Evolutionary conservation across 2,888 invertebrate species (phyloP).

Genomic region (Temnothorax unifasciatus): DNA sequence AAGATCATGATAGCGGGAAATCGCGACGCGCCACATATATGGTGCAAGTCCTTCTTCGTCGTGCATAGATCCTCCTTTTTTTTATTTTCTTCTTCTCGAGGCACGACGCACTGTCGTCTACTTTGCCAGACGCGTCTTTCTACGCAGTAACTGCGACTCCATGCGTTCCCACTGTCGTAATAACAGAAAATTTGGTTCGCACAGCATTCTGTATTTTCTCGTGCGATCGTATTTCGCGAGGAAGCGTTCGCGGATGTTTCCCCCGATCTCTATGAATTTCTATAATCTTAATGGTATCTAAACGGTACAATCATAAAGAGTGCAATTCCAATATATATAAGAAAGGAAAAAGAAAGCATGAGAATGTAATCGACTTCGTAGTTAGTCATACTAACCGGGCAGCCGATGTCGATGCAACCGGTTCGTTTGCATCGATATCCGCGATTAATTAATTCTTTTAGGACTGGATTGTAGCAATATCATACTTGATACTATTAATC

Average conservation of each 20-base stretch:
- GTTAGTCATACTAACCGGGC: neutral
- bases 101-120: conserved; percentile 68
- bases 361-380: conserved; percentile 12
- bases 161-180: conserved; percentile 34
- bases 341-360: conserved; percentile 2
- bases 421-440: conserved; percentile 2
- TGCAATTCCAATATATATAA: neutral
- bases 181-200: conserved; percentile 56
- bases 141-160: conserved; percentile 54
- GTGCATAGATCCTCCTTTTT: conserved; percentile 55
- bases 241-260: neutral
- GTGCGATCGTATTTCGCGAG: neutral
- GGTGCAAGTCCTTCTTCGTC: neutral
- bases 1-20: conserved; percentile 68
- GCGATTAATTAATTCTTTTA: conserved; percentile 35
- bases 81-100: conserved; percentile 58
- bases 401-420: conserved; percentile 30
- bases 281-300: neutral
- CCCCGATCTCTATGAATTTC: neutral
- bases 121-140: conserved; percentile 54
- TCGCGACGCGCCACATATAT: conserved; percentile 41
- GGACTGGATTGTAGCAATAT: conserved; percentile 2
- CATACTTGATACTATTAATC: conserved; percentile 6
- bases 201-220: conserved; percentile 28
- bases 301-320: no score